phyloP scores from a whole-genome alignment of 2,113 vertebrate genomes.

The Chroicocephalus ridibundus region DNA sequence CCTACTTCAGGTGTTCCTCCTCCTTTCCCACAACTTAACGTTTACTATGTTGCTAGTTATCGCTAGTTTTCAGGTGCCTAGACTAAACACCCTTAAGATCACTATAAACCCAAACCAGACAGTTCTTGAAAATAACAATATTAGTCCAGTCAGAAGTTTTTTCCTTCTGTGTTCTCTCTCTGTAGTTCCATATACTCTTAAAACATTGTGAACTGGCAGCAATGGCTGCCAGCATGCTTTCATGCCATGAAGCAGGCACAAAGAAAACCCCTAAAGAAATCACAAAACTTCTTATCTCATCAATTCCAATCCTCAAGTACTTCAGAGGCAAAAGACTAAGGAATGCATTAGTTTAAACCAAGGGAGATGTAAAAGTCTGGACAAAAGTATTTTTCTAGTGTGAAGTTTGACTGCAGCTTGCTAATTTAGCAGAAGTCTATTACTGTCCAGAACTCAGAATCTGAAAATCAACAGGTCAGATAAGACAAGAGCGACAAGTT shows the following conservation, averaged over 20 bases:
- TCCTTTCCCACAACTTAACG: neutral
- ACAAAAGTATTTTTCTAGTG: neutral
- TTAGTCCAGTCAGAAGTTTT: neutral
- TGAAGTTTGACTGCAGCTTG: neutral
- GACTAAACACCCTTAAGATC: neutral
- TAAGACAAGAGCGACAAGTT: neutral
- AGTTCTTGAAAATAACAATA: neutral
- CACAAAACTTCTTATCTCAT: neutral
- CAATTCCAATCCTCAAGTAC: neutral
- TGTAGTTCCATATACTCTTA: neutral
- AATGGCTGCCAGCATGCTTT: neutral
- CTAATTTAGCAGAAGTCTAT: neutral
- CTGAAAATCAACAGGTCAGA: neutral
- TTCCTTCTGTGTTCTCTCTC: neutral
- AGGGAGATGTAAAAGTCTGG: neutral
- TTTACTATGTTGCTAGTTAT: neutral
- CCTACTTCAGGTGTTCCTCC: neutral
- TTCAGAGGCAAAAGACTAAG: neutral
- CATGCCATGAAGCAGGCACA: neutral
- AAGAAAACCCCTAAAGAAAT: neutral
- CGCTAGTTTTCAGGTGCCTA: neutral
- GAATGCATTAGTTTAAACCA: neutral
- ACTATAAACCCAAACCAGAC: neutral
- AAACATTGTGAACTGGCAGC: neutral
- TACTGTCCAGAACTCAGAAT: neutral